Conservation (phyloP, 2,797 vertebrate genomes). For the Myotis daubentonii region DNA sequence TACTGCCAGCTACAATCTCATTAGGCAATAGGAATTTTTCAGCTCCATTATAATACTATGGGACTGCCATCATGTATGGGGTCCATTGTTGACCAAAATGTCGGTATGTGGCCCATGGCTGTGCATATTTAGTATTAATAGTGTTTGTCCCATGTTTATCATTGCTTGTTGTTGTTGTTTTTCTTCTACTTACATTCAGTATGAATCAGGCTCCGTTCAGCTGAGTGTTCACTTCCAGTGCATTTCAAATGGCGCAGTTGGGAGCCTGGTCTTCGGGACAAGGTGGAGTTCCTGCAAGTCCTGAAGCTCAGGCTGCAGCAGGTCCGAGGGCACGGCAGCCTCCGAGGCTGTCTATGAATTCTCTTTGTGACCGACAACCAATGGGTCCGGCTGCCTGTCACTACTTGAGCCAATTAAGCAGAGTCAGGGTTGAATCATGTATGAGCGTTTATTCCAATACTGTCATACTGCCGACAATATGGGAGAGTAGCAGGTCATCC, state of each 20-base stretch:
- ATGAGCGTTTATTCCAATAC: no score
- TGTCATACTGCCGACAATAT: no score
- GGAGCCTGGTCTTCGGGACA: neutral
- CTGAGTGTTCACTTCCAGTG: neutral
- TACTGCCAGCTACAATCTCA: neutral
- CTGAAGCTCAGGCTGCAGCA: neutral
- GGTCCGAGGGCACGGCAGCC: neutral
- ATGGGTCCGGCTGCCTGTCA: no score
- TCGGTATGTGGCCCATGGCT: neutral
- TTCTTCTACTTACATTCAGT: slow-evolving; percentile 1
- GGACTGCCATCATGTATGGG: neutral
- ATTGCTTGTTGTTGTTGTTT: neutral
- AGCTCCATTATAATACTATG: neutral
- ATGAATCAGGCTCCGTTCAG: neutral
- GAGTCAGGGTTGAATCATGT: no score
- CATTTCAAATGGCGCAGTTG: neutral
- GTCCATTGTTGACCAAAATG: neutral
- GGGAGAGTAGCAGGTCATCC: no score
- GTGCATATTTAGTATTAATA: neutral
- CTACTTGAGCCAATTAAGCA: no score
- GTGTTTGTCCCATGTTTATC: slow-evolving; percentile 18
- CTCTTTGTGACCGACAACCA: neutral
- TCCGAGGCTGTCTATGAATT: neutral
- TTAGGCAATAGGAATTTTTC: neutral
- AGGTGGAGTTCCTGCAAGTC: neutral